Base-by-base conservation (phyloP, 2,113 vertebrate genomes). In the Acrocephalus kingi region DNA sequence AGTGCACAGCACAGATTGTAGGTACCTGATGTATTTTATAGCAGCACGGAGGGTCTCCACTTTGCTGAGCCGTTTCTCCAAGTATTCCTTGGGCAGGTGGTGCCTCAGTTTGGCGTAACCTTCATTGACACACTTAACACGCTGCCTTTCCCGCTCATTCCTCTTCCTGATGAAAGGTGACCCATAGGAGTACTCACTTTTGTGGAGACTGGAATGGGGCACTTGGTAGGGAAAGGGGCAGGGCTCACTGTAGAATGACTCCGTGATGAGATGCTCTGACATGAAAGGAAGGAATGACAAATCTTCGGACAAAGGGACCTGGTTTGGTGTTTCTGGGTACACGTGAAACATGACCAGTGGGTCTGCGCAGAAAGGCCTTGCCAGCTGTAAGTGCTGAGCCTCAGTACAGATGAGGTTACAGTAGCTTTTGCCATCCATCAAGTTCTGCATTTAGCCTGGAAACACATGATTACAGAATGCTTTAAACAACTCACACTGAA, bases 1-100 rank as follows among this genome's bases (percentile, higher is more conserved):
- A 13, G 76, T 46, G 77, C 45, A 89, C 58, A 98, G 96, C 43
- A 98, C 89, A 21, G 98, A 97, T 80, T 98, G 98, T 0, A 98
- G 97, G 82, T 97, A 91, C 23, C 62, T 73, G 11, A 98, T 98
- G 91, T 98, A 98, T 59, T 96, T 98, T 67, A 98, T 98, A 4
- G 98, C 98, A 31, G 98, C 98, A 76, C 98, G 94, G 27, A 98
- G 98, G 0, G 98, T 98, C 91, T 98, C 98, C 73, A 98, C 98
- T 81, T 98, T 98, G 96, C 98, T 98, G 90, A 98, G 98, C 23
- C 98, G 91, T 21, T 98, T 98, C 74, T 98, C 98, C 85, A 97
- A 16, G 45, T 98, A 98, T 11, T 98, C 97, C 84, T 97, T 97
- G 0, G 98, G 98, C 11, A 98, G 97, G 68, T 98, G 98, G 48